phyloP scores from a whole-genome alignment of 2,113 vertebrate genomes.

The Campylomormyrus numenius region DNA sequence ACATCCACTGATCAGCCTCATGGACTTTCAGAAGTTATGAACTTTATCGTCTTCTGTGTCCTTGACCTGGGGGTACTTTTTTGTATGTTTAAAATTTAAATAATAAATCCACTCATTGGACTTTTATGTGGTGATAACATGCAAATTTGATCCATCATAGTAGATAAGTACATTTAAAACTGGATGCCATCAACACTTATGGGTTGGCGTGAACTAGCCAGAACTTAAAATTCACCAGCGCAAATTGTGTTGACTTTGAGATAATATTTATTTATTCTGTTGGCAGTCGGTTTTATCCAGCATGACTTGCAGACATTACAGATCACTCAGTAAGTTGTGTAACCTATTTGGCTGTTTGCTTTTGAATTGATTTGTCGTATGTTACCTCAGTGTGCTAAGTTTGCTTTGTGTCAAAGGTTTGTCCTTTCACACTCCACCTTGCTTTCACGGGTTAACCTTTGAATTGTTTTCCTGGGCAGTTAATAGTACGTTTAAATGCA shows the following conservation, averaged over 20 bases:
- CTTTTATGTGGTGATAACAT: background rate
- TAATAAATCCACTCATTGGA: background rate
- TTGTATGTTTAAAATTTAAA: background rate
- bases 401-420: conserved; percentile 8
- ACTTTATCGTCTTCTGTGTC: background rate
- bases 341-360: background rate
- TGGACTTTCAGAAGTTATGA: background rate
- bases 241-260: background rate
- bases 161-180: background rate
- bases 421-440: background rate
- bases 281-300: background rate
- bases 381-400: background rate
- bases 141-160: background rate
- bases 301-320: background rate
- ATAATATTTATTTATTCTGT: conserved; percentile 1
- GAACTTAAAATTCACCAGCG: background rate
- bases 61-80: background rate
- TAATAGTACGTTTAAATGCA: background rate
- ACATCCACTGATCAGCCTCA: background rate
- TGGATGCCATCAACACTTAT: background rate
- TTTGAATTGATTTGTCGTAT: background rate
- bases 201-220: background rate
- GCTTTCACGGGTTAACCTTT: background rate
- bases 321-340: background rate
- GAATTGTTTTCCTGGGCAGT: background rate